These are phyloP conservation scores for Ranitomeya variabilis DNA, from an alignment of 2,113 vertebrate species.

Conservation along the genomic window DNA sequence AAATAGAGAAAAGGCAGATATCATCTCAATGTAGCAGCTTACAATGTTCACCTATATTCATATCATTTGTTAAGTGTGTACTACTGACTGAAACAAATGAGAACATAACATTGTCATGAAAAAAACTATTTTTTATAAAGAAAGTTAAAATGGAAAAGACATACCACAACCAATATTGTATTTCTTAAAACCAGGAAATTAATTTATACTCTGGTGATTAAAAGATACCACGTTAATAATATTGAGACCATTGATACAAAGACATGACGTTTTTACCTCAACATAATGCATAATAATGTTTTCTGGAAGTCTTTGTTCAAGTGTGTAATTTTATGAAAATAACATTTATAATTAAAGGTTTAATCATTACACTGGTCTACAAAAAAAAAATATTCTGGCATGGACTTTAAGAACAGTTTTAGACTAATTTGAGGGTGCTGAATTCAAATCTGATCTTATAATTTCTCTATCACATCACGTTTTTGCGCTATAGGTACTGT, in stretches of 20 bases:
- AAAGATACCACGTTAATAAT: constrained; percentile 19
- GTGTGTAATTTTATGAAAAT: too few relatives aligned
- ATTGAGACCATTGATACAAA: constrained; percentile 23
- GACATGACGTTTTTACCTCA: not conserved
- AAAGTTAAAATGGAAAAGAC: constrained; percentile 13
- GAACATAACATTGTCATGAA: constrained; percentile 10
- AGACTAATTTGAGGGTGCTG: too few relatives aligned
- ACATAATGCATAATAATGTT: not conserved
- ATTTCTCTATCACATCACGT: too few relatives aligned
- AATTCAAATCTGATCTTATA: too few relatives aligned
- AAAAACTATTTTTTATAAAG: not conserved
- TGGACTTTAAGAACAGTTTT: too few relatives aligned
- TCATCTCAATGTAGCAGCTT: not conserved
- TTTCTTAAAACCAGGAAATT: constrained; percentile 35
- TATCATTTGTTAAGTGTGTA: not conserved
- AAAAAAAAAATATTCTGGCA: too few relatives aligned
- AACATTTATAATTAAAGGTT: too few relatives aligned
- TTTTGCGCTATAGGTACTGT: too few relatives aligned
- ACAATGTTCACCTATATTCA: constrained; percentile 1
- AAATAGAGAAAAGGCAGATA: not conserved
- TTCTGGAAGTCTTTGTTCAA: too few relatives aligned
- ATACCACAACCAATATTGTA: constrained; percentile 22
- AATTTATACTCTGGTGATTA: constrained; percentile 6
- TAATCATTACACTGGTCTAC: too few relatives aligned
- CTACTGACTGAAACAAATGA: constrained; percentile 12